These are phyloP conservation scores for Colaptes auratus DNA, from an alignment of 2,113 vertebrate genomes.

Conservation along the genomic window DNA sequence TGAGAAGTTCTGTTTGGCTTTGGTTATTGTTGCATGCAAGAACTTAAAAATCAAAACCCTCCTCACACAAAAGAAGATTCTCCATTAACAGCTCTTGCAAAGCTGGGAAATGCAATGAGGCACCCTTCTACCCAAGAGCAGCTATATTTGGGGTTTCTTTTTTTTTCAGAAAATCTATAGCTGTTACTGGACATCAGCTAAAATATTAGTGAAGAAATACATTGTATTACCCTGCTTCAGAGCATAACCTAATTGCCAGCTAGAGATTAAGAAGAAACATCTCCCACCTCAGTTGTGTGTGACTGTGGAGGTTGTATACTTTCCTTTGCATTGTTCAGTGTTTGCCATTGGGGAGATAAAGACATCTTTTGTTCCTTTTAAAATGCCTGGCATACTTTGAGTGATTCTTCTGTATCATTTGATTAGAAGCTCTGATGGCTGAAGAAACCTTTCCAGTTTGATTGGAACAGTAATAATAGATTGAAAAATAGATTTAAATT, in stretches of 20 bases:
- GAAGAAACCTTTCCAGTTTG: neutral
- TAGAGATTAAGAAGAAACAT: neutral
- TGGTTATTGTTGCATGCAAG: neutral
- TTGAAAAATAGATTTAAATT: neutral
- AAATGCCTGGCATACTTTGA: neutral
- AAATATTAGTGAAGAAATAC: neutral
- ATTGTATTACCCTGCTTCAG: neutral
- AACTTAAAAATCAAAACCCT: neutral
- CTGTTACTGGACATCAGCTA: neutral
- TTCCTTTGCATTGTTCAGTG: neutral
- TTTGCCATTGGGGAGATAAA: neutral
- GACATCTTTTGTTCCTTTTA: neutral
- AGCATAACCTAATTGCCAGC: neutral
- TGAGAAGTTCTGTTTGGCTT: neutral
- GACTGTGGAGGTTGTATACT: neutral
- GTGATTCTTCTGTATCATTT: neutral
- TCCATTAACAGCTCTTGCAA: neutral
- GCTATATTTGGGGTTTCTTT: neutral
- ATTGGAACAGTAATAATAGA: neutral
- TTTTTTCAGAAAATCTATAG: neutral
- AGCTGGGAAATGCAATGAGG: neutral
- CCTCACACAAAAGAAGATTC: neutral
- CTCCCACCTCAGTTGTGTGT: fast-evolving
- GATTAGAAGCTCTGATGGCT: neutral
- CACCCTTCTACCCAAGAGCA: neutral